Conservation (phyloP, 1,140 invertebrate genomes). For the Dolichoris vasculosae region DNA sequence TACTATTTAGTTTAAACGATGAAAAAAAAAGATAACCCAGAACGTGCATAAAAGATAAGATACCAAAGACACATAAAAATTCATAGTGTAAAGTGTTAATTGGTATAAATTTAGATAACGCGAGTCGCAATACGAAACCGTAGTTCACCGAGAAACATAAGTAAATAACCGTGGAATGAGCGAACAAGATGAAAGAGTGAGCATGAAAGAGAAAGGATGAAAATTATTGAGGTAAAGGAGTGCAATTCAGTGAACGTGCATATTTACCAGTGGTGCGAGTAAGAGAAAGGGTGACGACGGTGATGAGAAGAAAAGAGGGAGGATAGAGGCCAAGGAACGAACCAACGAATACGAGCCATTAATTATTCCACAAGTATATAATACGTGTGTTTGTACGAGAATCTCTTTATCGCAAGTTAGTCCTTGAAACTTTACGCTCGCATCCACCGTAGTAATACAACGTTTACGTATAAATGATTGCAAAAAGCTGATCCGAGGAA, state of each 20-base stretch:
- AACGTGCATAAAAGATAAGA: not conserved
- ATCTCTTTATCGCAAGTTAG: slow-evolving; percentile 9
- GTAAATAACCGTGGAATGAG: slow-evolving; percentile 42
- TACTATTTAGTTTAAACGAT: not conserved
- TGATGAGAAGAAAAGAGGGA: slow-evolving; percentile 49
- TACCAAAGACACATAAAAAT: not conserved
- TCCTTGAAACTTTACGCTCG: slow-evolving; percentile 21
- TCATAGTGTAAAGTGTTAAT: slow-evolving; percentile 25
- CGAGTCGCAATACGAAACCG: not conserved
- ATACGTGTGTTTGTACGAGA: slow-evolving; percentile 24
- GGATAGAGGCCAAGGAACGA: slow-evolving; percentile 45
- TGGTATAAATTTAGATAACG: not conserved
- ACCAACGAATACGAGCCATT: slow-evolving; percentile 23
- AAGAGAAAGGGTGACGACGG: slow-evolving; percentile 38
- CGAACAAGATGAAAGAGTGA: slow-evolving; percentile 44
- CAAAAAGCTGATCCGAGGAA: not conserved
- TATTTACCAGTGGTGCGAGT: slow-evolving; percentile 6
- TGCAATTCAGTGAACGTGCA: slow-evolving; percentile 21
- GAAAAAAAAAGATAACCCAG: not conserved
- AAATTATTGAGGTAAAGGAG: slow-evolving; percentile 34
- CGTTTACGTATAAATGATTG: not conserved
- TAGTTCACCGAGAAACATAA: slow-evolving; percentile 35
- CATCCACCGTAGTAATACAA: not conserved
- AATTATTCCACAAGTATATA: slow-evolving; percentile 48
- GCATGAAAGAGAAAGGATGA: slow-evolving; percentile 41